These are phyloP conservation scores for Sesia apiformis DNA, from an alignment of 2,888 invertebrate genomes.

Conservation along the genomic window DNA sequence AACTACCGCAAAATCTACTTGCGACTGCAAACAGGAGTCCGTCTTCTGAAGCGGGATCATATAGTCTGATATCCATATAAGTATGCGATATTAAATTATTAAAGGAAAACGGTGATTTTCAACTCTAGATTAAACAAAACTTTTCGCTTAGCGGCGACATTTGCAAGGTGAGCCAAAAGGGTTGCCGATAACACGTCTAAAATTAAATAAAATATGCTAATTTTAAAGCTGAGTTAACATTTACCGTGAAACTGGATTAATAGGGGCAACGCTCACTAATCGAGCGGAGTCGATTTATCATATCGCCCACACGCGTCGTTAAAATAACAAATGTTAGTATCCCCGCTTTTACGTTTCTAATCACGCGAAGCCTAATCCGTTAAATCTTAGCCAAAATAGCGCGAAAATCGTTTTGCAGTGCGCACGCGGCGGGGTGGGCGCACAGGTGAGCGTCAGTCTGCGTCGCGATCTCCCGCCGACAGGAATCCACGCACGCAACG, in stretches of 20 bases:
- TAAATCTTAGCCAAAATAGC: slow-evolving; percentile 73
- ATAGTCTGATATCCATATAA: too few relatives aligned
- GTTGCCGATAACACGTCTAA: not conserved
- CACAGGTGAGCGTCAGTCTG: slow-evolving; percentile 61
- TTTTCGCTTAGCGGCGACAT: too few relatives aligned
- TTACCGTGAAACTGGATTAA: slow-evolving; percentile 38
- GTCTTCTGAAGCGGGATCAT: too few relatives aligned
- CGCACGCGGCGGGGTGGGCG: slow-evolving; percentile 56
- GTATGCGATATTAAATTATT: too few relatives aligned
- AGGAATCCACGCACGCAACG: slow-evolving; percentile 60
- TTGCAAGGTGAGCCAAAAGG: too few relatives aligned
- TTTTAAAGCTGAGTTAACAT: not conserved
- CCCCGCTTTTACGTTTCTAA: slow-evolving; percentile 52
- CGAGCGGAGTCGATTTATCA: slow-evolving; percentile 39
- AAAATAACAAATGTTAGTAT: slow-evolving; percentile 30
- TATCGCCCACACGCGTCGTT: slow-evolving; percentile 52
- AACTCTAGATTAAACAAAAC: too few relatives aligned
- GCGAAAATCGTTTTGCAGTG: slow-evolving; percentile 68
- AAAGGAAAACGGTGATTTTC: too few relatives aligned
- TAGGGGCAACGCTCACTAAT: slow-evolving; percentile 39
- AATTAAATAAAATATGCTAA: not conserved
- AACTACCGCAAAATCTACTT: too few relatives aligned
- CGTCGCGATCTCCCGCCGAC: slow-evolving; percentile 65
- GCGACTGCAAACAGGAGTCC: too few relatives aligned
- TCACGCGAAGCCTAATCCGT: slow-evolving; percentile 67